Base-by-base conservation (phyloP, 2,888 invertebrate genomes). In the Opisthograptis luteolata region DNA sequence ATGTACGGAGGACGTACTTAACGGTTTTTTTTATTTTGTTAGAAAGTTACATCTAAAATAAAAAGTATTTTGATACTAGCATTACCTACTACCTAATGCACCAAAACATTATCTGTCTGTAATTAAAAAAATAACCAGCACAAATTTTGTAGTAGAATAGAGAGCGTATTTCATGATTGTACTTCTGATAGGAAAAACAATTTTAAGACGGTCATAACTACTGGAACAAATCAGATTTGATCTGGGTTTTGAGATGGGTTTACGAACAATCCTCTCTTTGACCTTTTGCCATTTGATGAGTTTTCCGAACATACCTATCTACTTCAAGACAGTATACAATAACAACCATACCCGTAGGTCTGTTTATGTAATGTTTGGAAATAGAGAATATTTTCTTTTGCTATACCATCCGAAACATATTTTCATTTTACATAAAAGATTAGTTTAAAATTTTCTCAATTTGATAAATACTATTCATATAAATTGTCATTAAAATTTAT, bases 211-310 rank as follows among this genome's bases (percentile, higher is more conserved):
- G 12, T 10, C 34, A 20, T 22, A 22, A 35, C 22, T 19, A 35
- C 6, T 4, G 2, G 9, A 37, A 12, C n/a, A 19, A 19, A 39
- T 39, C 10, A 12, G 19, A 10, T 39, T 28, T 27, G 27, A 19
- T 28, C 12, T 19, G 28, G 39, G 28, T 39, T n/a, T 9, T 1
- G 14, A 19, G 22, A 40, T 22, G 40, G 30, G 28, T 8, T 39
- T 39, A 19, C 4, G 19, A 39, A 28, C 39, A 40, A 30, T 31
- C 22, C 31, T 20, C 12, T 40, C 31, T 30, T 10, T 40, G 40
- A 40, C 40, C 40, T 40, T 31, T 40, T 30, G 30, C 20, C 13
- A 30, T 40, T 30, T 25, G 37, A 15, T 37, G 9, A 15, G n/a
- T 12, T 35, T 35, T 12, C 15, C 6, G 17, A 25, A 25, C 9